A percentile compares a stretch with the other conserved stretches of the same genome.
These are phyloP conservation scores for Barypeithes pellucidus DNA, from an alignment of 2,888 invertebrate genomes.

Conservation along the genomic window DNA sequence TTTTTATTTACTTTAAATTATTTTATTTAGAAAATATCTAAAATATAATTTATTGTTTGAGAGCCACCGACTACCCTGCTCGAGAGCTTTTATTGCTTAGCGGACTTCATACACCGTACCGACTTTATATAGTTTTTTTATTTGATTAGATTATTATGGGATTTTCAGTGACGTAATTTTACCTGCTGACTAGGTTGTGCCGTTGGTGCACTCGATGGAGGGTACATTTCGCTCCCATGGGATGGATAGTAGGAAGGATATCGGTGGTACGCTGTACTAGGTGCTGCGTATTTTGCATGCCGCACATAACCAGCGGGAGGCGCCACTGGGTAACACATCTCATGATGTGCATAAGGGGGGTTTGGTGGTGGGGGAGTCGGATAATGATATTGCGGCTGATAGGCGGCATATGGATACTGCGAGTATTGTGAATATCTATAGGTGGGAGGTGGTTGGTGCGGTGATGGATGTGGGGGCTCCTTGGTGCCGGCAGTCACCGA, in stretches of 20 bases:
- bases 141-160: no score
- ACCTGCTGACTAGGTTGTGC: conserved; percentile 66
- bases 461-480: conserved; percentile 66
- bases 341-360: conserved; percentile 67
- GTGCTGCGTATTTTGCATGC: conserved; percentile 45
- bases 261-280: conserved; percentile 40
- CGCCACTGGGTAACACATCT: conserved; percentile 71
- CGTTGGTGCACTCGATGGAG: conserved; percentile 67
- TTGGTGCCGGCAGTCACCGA: conserved; percentile 68
- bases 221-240: conserved; percentile 66
- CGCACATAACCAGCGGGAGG: conserved; percentile 47
- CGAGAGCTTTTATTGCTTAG: no score
- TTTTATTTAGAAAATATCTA: no score
- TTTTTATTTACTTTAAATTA: no score
- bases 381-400: conserved; percentile 71
- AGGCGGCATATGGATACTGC: conserved; percentile 65
- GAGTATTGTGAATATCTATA: conserved; percentile 70
- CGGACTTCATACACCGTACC: no score
- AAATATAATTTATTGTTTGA: no score
- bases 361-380: conserved; percentile 71
- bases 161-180: no score
- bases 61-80: no score
- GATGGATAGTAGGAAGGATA: conserved; percentile 45
- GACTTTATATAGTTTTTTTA: no score
- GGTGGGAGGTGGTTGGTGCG: conserved; percentile 71